Base-by-base conservation (phyloP, 1,140 invertebrate genomes). In the Neodiprion virginianus region DNA sequence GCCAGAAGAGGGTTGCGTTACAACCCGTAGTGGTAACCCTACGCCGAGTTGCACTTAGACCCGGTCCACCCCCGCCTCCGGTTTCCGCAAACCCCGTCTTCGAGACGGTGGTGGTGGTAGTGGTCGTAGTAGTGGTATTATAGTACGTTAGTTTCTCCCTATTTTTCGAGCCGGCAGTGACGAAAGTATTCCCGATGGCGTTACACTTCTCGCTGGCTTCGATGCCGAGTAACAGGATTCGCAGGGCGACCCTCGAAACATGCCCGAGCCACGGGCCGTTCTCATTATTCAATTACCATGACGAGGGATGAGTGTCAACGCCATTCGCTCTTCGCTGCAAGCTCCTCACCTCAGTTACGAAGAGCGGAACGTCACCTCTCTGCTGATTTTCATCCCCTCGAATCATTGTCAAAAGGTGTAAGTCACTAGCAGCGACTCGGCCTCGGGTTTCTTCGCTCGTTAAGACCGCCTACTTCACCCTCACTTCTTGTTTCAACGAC, bases 21-120 rank as follows among this genome's bases (percentile, higher is more conserved):
- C 81, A 81, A 71, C 69, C 80, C 77, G 80, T 82, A 81, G 81
- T 80, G 81, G 81, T 82, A 82, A 82, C 77, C 79, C 76, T 81
- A 81, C 53, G 74, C 77, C 75, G 72, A 74, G 67, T 53, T 80
- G 81, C 81, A 82, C 81, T 82, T 81, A 82, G 79, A 78, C 72
- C 72, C 53, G 21, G 14, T 69, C 65, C 68, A 12, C 23, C 72
- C 71, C 69, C 40, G 73, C 69, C 74, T 73, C 72, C 73, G 75
- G 66, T 71, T 71, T 28, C 49, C 21, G 69, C 67, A 71, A 61
- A 69, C 69, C 67, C 68, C 21, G 61, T 72, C 68, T 75, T 67
- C 66, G 68, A 5, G 40, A 48, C 66, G 5, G 21, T 14, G n/a
- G n/a, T 70, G 8, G 74, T 61, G 47, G 53, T 21, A 40, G 28